Base-by-base conservation (phyloP, 2,113 vertebrate species). In the Plectropomus leopardus region DNA sequence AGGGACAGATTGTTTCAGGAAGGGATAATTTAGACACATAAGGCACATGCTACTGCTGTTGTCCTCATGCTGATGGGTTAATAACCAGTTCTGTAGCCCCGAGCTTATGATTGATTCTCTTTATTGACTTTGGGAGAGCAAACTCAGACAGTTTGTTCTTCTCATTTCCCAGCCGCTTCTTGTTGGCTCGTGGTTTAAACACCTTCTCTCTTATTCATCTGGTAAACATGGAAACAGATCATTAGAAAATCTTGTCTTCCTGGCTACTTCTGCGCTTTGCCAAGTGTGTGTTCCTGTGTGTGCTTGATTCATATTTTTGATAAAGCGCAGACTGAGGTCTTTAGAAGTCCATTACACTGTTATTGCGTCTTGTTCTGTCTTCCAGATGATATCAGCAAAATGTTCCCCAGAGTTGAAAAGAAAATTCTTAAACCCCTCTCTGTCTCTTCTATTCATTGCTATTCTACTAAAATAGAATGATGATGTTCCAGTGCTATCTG, bases 371-470 rank as follows among this genome's bases (percentile, higher is more conserved):
- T 59, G 53, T 64, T 75, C 34, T 30, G 40, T 76, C 40, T 73
- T 44, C 11, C 34, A 53, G 63, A 84, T 80, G 26, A 70, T 64
- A 58, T 85, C 66, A 26, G 47, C 17, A 73, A 40, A 79, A 77
- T 66, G 60, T 66, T 85, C 45, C 28, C 24, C 3, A 1, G 21
- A 74, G 75, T 58, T 60, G 32, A 76, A 79, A 79, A 67, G 36
- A 83, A 88, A 70, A 51, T 57, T 47, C 3, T 28, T 14, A 66
- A 72, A 53, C 1, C 36, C 2, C 19, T 13, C 2, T 30, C 40
- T 55, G 42, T 80, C 65, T 61, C 26, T 17, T 51, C 9, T 24
- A 48, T 40, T 73, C 58, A 61, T 21, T 76, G 21, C 26, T 69
- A 24, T 57, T 64, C 34, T 19, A 19, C 32, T 78, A 1, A 74